A percentile compares a stretch with the other conserved stretches of the same genome.
Conservation (phyloP, 2,113 vertebrate genomes). For the Urocitellus parryii region DNA sequence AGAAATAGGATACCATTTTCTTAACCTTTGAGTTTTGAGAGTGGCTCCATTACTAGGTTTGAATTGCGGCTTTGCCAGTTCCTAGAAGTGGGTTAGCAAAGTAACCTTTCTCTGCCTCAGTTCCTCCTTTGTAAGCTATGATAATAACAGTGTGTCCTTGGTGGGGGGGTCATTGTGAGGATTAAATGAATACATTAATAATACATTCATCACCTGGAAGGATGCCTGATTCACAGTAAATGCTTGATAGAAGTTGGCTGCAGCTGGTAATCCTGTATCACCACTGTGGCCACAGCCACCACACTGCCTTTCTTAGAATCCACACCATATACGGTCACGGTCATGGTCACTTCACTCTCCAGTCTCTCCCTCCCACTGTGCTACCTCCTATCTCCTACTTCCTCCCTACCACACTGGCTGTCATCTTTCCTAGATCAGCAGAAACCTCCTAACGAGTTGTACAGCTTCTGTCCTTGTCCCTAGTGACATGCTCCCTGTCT, state of each 20-base stretch:
- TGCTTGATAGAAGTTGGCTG: no score
- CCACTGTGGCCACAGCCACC: no score
- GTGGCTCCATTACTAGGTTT: not conserved
- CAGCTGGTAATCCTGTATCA: not conserved
- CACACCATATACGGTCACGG: rapidly evolving
- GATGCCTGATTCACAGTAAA: not conserved
- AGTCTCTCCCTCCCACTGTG: not conserved
- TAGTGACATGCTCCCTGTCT: not conserved
- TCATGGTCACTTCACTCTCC: not conserved
- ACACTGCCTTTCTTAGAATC: not conserved
- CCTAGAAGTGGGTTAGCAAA: not conserved
- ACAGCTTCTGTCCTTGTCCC: not conserved
- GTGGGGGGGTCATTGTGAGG: not conserved
- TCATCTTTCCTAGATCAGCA: not conserved
- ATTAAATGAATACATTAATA: not conserved
- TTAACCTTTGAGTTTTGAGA: not conserved
- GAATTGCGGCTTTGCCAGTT: not conserved
- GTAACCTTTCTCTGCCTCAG: not conserved
- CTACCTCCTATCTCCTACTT: not conserved
- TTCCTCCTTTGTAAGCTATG: not conserved
- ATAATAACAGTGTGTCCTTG: not conserved
- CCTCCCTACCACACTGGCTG: not conserved
- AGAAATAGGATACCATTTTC: not conserved
- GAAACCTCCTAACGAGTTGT: not conserved
- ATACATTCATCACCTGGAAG: no score